A percentile compares a stretch with the other conserved stretches of the same genome.
phyloP scores from a whole-genome alignment of 2,888 invertebrate genomes.

The Chaitophorus viminalis region DNA sequence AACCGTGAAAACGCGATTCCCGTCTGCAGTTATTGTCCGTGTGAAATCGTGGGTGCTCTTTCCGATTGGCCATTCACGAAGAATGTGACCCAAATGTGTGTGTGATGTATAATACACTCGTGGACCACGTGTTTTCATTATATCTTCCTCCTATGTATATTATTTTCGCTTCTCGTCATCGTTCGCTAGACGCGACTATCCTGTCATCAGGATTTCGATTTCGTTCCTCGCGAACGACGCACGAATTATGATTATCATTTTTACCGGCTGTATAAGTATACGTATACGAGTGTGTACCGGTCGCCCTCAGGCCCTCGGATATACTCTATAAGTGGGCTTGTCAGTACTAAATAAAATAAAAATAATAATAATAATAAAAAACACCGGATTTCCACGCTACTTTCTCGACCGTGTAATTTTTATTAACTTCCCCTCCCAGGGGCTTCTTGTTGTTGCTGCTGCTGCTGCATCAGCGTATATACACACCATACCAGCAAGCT shows the following conservation, averaged over 20 bases:
- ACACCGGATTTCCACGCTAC: slow-evolving; percentile 62
- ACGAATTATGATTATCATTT: slow-evolving; percentile 46
- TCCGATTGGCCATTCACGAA: slow-evolving; percentile 20
- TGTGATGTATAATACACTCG: neutral
- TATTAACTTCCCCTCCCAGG: slow-evolving; percentile 59
- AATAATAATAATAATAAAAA: slow-evolving; percentile 45
- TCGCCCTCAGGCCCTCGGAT: slow-evolving; percentile 52
- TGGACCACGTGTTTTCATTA: neutral
- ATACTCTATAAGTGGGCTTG: slow-evolving; percentile 51
- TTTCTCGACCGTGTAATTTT: slow-evolving; percentile 62
- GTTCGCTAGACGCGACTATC: neutral
- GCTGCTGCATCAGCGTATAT: neutral
- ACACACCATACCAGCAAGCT: neutral
- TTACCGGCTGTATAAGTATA: no score
- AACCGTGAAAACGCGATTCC: slow-evolving; percentile 51
- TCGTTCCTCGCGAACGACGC: slow-evolving; percentile 49
- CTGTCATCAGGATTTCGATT: slow-evolving; percentile 48
- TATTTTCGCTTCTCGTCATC: neutral
- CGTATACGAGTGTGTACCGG: neutral
- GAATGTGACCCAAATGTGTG: slow-evolving; percentile 54
- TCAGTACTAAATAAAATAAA: slow-evolving; percentile 56
- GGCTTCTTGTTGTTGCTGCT: slow-evolving; percentile 26
- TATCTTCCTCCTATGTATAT: no score
- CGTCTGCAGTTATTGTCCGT: slow-evolving; percentile 36
- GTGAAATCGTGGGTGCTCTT: slow-evolving; percentile 51